Evolutionary conservation across 2,113 vertebrate genomes (phyloP), one percentile per base, ranked within the genome.

Genomic region (Seriola quinqueradiata): DNA sequence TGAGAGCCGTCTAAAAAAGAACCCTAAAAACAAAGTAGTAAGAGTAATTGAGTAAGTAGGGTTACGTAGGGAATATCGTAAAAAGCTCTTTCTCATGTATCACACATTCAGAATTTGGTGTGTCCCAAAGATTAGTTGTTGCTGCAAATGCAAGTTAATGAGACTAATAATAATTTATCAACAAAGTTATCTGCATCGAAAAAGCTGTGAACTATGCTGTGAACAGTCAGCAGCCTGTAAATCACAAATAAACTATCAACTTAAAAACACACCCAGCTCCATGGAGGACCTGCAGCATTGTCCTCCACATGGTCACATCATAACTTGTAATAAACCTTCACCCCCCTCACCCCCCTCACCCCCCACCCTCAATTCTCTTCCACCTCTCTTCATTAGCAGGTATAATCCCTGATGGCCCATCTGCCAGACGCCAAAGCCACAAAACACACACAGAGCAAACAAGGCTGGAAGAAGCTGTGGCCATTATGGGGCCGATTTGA

Each of bases 401-500:
- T 89, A 81, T 93, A 94, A 93, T 93, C 92, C 90, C 89, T 16
- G 40, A 77, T 84, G 90, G 90, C 79, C 92, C 93, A 93, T 93
- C 93, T 93, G 91, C 89, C 85, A 87, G 87, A 86, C 84, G 11
- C 83, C 82, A 82, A 81, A 90, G 78, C 82, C 87, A 85, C 90
- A 89, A 87, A 92, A 88, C 59, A 77, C 72, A 88, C 61, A 72
- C 64, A 78, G 59, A 86, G 86, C 88, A 92, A 93, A 93, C 84
- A 92, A 86, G 83, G 60, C 81, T 50, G 64, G 19, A 78, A 61
- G 74, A 64, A 57, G 50, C 28, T 28, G 52, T 2, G 81, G 54
- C 77, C 90, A 88, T 92, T 88, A 89, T 6, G 63, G 85, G 70
- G 68, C 83, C 83, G 69, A 63, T 79, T 8, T 89, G 78, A 91